Conservation (phyloP, 2,113 vertebrate species). For the Dolichallabes microphthalmus region DNA sequence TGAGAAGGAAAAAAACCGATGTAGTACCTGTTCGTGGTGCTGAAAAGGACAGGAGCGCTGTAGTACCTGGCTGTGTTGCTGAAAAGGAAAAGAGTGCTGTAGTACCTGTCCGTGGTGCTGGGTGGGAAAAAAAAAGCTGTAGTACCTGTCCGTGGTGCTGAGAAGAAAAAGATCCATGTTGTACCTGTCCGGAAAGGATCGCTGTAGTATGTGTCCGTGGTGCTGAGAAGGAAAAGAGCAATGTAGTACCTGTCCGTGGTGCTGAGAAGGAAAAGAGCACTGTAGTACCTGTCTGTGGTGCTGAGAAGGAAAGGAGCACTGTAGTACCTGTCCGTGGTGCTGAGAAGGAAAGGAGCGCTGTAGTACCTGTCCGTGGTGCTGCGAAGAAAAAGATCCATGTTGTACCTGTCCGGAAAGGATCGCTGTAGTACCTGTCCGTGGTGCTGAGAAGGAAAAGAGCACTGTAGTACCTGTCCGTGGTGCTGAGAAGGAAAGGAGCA, state of each 20-base stretch:
- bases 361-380: not conserved
- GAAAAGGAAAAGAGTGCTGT: not conserved
- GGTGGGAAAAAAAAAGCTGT: not conserved
- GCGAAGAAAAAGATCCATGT: rapidly evolving
- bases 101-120: not conserved
- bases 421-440: not conserved
- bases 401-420: not conserved
- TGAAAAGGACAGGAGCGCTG: not conserved
- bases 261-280: not conserved
- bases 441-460: not conserved
- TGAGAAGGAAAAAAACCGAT: no score
- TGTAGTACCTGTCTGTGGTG: no score
- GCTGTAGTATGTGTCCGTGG: not conserved
- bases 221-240: not conserved
- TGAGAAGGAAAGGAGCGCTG: not conserved
- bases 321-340: not conserved
- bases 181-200: not conserved
- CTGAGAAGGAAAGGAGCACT: not conserved
- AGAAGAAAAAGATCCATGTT: rapidly evolving
- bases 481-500: not conserved
- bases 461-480: not conserved
- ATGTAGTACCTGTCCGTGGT: not conserved
- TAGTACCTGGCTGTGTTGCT: not conserved
- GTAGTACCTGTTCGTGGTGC: no score
- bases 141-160: not conserved